Conservation (phyloP, 1,140 invertebrate genomes). For the Drosophila seguyi region DNA sequence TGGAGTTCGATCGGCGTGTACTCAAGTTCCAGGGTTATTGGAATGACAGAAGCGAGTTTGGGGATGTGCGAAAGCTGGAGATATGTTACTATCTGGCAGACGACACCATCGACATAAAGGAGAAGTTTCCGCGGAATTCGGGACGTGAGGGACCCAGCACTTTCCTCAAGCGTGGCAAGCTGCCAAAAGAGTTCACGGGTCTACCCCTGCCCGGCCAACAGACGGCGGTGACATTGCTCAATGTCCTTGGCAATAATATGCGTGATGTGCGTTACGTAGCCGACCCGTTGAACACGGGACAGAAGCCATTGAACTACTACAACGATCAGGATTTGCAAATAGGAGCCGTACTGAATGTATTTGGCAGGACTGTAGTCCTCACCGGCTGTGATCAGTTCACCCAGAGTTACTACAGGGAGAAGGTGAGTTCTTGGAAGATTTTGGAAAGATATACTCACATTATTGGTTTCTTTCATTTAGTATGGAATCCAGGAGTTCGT, state of each 20-base stretch:
- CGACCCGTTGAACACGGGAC: slow-evolving; percentile 87
- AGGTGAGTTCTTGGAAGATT: slow-evolving; percentile 47
- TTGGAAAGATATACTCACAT: no score
- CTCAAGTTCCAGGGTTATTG: slow-evolving; percentile 95
- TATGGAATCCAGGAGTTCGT: slow-evolving; percentile 87
- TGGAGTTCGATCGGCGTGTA: slow-evolving; percentile 91
- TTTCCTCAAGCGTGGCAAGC: slow-evolving; percentile 90
- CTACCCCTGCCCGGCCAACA: slow-evolving; percentile 88
- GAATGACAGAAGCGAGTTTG: slow-evolving; percentile 93
- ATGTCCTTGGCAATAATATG: slow-evolving; percentile 88
- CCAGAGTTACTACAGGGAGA: slow-evolving; percentile 93
- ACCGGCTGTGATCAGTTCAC: slow-evolving; percentile 95
- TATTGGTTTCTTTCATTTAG: slow-evolving; percentile 24
- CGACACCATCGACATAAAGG: slow-evolving; percentile 95
- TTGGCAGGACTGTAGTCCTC: slow-evolving; percentile 92
- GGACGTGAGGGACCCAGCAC: slow-evolving; percentile 90
- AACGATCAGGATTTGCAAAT: slow-evolving; percentile 90
- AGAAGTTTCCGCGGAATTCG: slow-evolving; percentile 89
- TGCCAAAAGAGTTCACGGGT: slow-evolving; percentile 89
- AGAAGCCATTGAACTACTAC: slow-evolving; percentile 87
- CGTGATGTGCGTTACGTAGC: slow-evolving; percentile 87
- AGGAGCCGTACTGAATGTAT: slow-evolving; percentile 92
- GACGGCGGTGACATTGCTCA: slow-evolving; percentile 88
- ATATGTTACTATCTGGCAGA: slow-evolving; percentile 94
- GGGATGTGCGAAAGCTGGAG: slow-evolving; percentile 90